Percentiles rank a stretch among this genome's conserved stretches.
Conservation (phyloP, 2,888 invertebrate genomes). For the Cheilosia pagana region DNA sequence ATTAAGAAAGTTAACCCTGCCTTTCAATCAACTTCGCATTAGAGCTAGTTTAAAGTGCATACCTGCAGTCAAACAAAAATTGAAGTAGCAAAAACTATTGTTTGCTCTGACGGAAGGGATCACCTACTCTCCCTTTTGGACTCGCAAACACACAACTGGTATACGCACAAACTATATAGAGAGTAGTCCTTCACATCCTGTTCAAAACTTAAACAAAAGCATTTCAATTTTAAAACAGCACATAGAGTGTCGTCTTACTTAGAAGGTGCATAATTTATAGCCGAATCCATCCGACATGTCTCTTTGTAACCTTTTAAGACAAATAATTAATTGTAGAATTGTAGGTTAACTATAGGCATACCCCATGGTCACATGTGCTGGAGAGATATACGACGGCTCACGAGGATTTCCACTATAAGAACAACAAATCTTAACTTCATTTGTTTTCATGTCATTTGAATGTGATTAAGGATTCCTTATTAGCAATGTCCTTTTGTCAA, state of each 20-base stretch:
- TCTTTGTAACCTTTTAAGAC: slow-evolving; percentile 65
- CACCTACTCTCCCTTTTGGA: too few relatives aligned
- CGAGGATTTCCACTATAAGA: slow-evolving; percentile 29
- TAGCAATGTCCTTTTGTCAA: slow-evolving; percentile 49
- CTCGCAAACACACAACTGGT: too few relatives aligned
- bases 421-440: slow-evolving; percentile 71
- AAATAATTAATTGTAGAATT: slow-evolving; percentile 74
- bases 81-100: too few relatives aligned
- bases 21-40: too few relatives aligned
- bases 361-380: slow-evolving; percentile 65
- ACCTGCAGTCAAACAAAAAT: too few relatives aligned
- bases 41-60: too few relatives aligned
- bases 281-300: slow-evolving; percentile 64
- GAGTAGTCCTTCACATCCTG: background rate
- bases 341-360: slow-evolving; percentile 48
- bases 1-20: too few relatives aligned
- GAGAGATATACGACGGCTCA: slow-evolving; percentile 18
- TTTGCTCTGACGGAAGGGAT: too few relatives aligned
- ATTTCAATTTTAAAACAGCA: slow-evolving; percentile 46
- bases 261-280: slow-evolving; percentile 70
- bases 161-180: too few relatives aligned
- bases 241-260: slow-evolving; percentile 23
- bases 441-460: slow-evolving; percentile 72
- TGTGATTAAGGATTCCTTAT: slow-evolving; percentile 74
- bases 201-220: slow-evolving; percentile 52